Evolutionary conservation across 2,797 vertebrate species (phyloP).

Genomic region (Odontamblyopus lacepedii): DNA sequence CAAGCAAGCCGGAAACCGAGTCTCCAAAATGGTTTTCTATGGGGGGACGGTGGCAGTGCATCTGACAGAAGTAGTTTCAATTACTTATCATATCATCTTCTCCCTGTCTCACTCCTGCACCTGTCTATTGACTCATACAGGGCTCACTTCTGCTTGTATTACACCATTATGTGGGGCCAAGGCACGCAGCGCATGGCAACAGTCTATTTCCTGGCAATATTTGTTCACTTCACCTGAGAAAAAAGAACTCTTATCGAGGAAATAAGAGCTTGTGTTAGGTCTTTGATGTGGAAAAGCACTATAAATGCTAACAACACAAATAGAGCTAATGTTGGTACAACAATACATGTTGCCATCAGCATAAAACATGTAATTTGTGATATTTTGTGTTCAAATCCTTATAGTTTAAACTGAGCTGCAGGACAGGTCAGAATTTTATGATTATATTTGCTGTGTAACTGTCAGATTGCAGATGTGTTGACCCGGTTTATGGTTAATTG

Average conservation of each 20-base stretch:
- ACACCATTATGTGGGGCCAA: neutral
- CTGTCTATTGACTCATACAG: constrained; percentile 39
- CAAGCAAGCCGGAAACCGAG: constrained; percentile 28
- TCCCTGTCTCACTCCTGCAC: constrained; percentile 32
- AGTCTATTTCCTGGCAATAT: constrained; percentile 9
- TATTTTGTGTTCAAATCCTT: too few species aligned
- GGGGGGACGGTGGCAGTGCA: constrained; percentile 7
- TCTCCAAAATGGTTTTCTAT: constrained; percentile 34
- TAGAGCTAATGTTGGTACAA: neutral
- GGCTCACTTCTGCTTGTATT: constrained; percentile 21
- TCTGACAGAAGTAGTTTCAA: constrained; percentile 40
- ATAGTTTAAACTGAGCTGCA: too few species aligned
- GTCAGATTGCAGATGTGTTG: too few species aligned
- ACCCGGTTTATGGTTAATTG: too few species aligned
- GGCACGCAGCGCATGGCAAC: constrained; percentile 15
- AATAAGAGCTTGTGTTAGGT: neutral
- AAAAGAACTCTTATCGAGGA: neutral
- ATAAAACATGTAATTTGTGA: too few species aligned
- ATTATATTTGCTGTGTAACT: too few species aligned
- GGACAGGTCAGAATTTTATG: too few species aligned
- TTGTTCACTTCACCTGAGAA: constrained; percentile 10
- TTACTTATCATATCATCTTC: constrained; percentile 45
- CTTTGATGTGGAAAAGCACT: neutral
- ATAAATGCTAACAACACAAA: neutral
- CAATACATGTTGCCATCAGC: neutral